Conservation (phyloP, 2,797 vertebrate species). For the Pelochelys cantorii region DNA sequence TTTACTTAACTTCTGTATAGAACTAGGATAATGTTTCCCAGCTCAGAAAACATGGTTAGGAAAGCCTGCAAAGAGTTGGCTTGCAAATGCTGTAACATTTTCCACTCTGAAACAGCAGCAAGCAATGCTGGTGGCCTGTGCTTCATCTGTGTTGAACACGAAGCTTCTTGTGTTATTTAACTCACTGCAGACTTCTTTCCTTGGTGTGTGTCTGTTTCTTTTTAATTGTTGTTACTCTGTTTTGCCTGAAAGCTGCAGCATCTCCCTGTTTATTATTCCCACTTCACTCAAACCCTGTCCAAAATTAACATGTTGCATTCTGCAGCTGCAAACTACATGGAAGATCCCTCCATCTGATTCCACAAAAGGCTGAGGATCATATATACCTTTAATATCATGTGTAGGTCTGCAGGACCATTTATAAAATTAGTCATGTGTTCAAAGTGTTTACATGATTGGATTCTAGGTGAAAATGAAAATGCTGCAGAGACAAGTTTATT, state of each 20-base stretch:
- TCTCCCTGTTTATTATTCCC: constrained; percentile 85
- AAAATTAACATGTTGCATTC: constrained; percentile 77
- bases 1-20: constrained; percentile 67
- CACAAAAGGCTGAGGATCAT: constrained; percentile 57
- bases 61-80: constrained; percentile 43
- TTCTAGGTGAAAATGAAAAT: constrained; percentile 58
- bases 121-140: constrained; percentile 32
- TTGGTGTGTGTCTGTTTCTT: constrained; percentile 29
- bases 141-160: constrained; percentile 54
- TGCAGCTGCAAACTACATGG: constrained; percentile 68
- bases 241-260: constrained; percentile 89
- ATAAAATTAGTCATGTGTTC: constrained; percentile 69
- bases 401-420: constrained; percentile 47
- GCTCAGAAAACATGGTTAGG: constrained; percentile 56
- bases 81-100: constrained; percentile 33
- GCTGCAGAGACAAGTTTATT: constrained; percentile 65
- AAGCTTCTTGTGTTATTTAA: constrained; percentile 46
- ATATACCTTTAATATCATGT: constrained; percentile 62
- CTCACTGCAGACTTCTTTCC: constrained; percentile 45
- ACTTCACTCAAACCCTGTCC: constrained; percentile 82
- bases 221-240: constrained; percentile 87
- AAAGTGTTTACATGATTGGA: constrained; percentile 61
- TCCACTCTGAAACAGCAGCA: constrained; percentile 11
- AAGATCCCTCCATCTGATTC: constrained; percentile 71
- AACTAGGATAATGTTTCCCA: constrained; percentile 32